A percentile compares a stretch with the other conserved stretches of the same genome.
phyloP scores from a whole-genome alignment of 2,888 invertebrate species.

The Pristionchus maxplancki region DNA sequence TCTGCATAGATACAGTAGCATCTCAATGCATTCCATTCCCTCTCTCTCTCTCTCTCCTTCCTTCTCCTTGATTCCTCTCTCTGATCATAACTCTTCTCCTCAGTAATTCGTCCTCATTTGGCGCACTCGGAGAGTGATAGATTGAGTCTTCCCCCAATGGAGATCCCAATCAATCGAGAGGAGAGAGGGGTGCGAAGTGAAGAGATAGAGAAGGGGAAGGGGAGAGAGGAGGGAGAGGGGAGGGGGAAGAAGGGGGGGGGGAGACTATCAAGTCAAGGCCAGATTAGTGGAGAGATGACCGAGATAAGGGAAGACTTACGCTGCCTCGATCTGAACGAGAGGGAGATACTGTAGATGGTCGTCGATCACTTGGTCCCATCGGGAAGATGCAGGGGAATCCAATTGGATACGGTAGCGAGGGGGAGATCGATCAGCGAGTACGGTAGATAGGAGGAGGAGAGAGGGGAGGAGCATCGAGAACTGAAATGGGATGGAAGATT shows the following conservation, averaged over 20 bases:
- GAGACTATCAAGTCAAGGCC: conserved; percentile 38
- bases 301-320: conserved; percentile 29
- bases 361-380: conserved; percentile 40
- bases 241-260: not conserved
- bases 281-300: conserved; percentile 24
- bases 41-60: not conserved
- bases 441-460: not conserved
- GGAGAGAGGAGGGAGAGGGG: not conserved
- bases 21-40: conserved; percentile 17
- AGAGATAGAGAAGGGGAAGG: not conserved
- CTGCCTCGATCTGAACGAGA: not conserved
- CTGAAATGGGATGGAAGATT: not conserved
- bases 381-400: conserved; percentile 5
- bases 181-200: not conserved
- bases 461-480: not conserved
- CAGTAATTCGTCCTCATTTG: conserved; percentile 32
- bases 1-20: not conserved
- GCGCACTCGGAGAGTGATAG: not conserved
- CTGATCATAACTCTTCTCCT: conserved; percentile 39
- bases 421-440: conserved; percentile 8
- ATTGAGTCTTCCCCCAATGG: conserved; percentile 6
- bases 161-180: conserved; percentile 34
- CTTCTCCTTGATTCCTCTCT: conserved; percentile 16
- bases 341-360: conserved; percentile 42
- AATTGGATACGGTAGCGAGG: conserved; percentile 50